phyloP scores from a whole-genome alignment of 2,113 vertebrate genomes.

The Sclerurus mexicanus region DNA sequence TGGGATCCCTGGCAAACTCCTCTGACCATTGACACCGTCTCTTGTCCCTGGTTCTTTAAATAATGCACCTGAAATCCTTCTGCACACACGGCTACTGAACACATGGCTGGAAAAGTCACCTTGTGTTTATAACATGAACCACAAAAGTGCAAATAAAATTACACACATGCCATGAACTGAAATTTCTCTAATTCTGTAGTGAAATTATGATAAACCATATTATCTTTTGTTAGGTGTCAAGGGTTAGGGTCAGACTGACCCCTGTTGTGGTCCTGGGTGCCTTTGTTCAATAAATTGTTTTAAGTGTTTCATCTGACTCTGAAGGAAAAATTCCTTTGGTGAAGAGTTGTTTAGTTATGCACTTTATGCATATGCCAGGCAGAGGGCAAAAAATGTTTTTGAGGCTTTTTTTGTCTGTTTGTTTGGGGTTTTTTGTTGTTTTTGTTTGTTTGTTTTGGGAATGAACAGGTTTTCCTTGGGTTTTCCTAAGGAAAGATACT shows the following conservation, averaged over 20 bases:
- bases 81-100: neutral
- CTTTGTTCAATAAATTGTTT: neutral
- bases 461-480: neutral
- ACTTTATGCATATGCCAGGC: neutral
- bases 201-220: neutral
- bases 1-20: neutral
- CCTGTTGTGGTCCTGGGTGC: neutral
- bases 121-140: neutral
- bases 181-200: neutral
- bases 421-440: too few species aligned
- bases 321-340: neutral
- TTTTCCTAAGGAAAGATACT: neutral
- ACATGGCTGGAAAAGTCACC: neutral
- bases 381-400: neutral
- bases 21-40: neutral
- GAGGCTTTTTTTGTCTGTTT: too few species aligned
- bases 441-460: neutral
- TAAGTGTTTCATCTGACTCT: neutral
- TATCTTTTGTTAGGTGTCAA: neutral
- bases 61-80: neutral
- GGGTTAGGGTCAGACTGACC: neutral
- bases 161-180: accelerated
- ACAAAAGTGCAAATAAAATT: neutral
- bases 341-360: neutral
- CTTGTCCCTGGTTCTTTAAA: neutral